These are phyloP conservation scores for Lepilemur ruficaudatus DNA, from an alignment of 2,797 vertebrate genomes.

Conservation along the genomic window DNA sequence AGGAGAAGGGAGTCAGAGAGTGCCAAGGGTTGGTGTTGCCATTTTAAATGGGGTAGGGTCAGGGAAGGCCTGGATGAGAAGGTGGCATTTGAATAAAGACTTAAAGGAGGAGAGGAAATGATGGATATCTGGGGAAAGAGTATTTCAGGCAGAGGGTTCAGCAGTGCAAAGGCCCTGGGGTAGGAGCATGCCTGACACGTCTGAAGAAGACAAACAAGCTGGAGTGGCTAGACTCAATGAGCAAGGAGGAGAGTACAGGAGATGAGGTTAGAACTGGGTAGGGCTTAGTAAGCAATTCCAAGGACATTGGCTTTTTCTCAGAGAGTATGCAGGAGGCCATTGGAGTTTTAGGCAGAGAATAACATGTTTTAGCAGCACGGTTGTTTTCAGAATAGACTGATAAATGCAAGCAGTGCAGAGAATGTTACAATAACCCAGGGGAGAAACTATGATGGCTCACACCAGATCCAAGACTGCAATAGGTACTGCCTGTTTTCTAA, in stretches of 20 bases:
- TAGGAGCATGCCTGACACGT: not conserved
- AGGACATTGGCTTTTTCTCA: not conserved
- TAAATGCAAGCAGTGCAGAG: not conserved
- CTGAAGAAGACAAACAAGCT: not conserved
- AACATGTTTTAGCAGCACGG: not conserved
- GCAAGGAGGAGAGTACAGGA: not conserved
- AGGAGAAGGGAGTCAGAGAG: not conserved
- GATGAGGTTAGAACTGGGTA: not conserved
- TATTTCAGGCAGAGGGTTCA: not conserved
- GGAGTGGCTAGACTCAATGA: not conserved
- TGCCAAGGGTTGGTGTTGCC: not conserved
- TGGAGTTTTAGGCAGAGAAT: not conserved
- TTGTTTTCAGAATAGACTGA: not conserved
- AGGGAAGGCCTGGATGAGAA: not conserved
- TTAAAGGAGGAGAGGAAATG: not conserved
- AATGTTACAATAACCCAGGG: not conserved
- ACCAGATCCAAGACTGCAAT: not conserved
- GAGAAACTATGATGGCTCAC: not conserved
- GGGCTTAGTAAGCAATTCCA: not conserved
- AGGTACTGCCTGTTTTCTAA: not conserved
- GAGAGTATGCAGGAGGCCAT: not conserved
- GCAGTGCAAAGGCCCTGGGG: not conserved
- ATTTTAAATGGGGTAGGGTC: not conserved
- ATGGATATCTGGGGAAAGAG: not conserved
- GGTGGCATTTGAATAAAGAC: not conserved